phyloP scores from a whole-genome alignment of 2,113 vertebrate genomes.

The Dasyprocta punctata region DNA sequence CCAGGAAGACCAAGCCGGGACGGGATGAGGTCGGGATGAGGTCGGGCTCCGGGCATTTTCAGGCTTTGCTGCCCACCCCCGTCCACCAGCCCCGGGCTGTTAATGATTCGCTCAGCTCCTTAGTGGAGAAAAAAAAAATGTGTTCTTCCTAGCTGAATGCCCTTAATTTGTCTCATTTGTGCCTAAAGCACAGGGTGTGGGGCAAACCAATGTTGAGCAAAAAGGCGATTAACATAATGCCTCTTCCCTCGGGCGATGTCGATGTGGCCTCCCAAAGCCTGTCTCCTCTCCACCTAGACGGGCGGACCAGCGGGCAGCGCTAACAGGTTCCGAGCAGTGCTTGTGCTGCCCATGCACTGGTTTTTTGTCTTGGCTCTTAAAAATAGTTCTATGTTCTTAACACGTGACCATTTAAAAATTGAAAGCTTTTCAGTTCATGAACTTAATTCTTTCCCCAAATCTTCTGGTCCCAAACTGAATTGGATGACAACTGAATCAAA shows the following conservation, averaged over 20 bases:
- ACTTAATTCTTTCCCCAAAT: background rate
- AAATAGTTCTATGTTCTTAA: background rate
- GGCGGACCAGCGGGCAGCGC: fast-evolving
- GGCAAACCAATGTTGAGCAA: background rate
- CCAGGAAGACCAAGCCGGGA: background rate
- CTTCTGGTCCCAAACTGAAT: background rate
- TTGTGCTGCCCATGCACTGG: fast-evolving
- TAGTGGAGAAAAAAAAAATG: background rate
- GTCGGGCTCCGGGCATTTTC: background rate
- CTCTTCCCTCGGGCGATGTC: fast-evolving
- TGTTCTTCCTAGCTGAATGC: background rate
- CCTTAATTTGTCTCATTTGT: constrained; percentile 61
- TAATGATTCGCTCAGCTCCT: background rate
- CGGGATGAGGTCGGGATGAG: constrained; percentile 57
- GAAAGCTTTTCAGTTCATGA: background rate
- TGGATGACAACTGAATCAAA: background rate
- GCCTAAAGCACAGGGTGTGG: background rate
- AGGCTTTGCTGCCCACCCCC: no score
- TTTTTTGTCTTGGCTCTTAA: background rate
- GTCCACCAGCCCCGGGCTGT: background rate
- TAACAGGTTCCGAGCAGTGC: fast-evolving
- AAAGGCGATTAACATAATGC: background rate
- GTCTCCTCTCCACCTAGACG: background rate
- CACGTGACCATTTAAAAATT: background rate
- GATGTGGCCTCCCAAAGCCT: fast-evolving